Evolutionary conservation across 2,797 vertebrate species (phyloP).

Genomic region (Acrossocheilus wenchowensis): DNA sequence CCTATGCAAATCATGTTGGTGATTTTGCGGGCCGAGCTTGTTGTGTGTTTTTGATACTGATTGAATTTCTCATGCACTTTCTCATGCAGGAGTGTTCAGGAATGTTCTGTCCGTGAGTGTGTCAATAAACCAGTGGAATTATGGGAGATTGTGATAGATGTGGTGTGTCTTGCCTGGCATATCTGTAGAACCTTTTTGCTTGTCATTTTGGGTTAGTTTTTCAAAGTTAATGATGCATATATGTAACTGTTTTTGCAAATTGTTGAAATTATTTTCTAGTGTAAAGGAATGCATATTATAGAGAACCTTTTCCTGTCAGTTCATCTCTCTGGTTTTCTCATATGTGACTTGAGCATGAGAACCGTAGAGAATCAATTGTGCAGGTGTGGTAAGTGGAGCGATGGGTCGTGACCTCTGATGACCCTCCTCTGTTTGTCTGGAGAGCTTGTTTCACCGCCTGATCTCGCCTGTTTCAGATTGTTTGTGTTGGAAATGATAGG

Average conservation of each 20-base stretch:
- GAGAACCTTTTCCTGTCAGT: neutral
- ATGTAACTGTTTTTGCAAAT: neutral
- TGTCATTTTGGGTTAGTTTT: neutral
- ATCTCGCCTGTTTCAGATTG: neutral
- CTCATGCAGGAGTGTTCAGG: conserved; percentile 10
- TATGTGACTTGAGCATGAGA: neutral
- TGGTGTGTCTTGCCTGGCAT: neutral
- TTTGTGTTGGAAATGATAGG: conserved; percentile 21
- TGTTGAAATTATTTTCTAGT: neutral
- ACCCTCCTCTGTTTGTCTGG: neutral
- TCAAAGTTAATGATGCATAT: neutral
- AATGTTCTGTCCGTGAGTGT: neutral
- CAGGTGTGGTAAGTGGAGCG: neutral
- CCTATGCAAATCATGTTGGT: conserved; percentile 42
- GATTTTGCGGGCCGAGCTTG: conserved; percentile 21
- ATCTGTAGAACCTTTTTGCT: neutral
- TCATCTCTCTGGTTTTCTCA: conserved; percentile 20
- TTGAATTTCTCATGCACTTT: neutral
- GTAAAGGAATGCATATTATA: neutral
- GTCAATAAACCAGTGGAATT: conserved; percentile 36
- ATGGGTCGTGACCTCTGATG: conserved; percentile 24
- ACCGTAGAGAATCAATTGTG: conserved; percentile 24
- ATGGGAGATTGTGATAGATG: neutral
- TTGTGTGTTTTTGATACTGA: conserved; percentile 37
- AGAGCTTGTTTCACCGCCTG: neutral